phyloP scores from a whole-genome alignment of 2,797 vertebrate species.

The Tangara arthus region DNA sequence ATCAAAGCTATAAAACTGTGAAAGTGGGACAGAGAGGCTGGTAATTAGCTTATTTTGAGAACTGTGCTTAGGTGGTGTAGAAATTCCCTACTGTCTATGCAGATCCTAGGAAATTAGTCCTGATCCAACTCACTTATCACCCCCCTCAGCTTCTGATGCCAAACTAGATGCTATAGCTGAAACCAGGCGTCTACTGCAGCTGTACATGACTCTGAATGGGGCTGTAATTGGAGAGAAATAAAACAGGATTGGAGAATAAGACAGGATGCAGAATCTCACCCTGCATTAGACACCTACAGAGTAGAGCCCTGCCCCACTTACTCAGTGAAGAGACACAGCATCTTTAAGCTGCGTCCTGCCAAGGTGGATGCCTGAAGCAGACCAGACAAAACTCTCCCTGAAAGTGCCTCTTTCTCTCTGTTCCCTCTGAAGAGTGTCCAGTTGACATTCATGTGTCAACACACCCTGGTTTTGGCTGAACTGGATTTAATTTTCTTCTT shows the following conservation, averaged over 20 bases:
- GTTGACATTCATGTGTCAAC: neutral
- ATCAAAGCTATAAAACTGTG: slow-evolving; percentile 1
- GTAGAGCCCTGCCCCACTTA: neutral
- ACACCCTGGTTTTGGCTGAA: neutral
- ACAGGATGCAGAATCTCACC: neutral
- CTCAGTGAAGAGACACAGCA: neutral
- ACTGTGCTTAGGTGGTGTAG: neutral
- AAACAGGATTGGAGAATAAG: neutral
- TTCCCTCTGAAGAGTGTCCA: neutral
- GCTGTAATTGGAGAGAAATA: neutral
- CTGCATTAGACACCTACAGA: neutral
- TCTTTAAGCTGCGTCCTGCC: neutral
- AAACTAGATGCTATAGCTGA: neutral
- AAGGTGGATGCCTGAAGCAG: neutral
- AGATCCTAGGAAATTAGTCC: neutral
- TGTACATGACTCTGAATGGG: neutral
- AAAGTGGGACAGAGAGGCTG: neutral
- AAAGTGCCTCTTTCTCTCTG: neutral
- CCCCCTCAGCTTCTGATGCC: neutral
- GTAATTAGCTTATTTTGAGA: neutral
- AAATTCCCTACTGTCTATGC: neutral
- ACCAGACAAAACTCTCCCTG: neutral
- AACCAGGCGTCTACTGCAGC: neutral
- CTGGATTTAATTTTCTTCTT: neutral
- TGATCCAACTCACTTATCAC: neutral